A percentile compares a stretch with the other conserved stretches of the same genome.
These are phyloP conservation scores for Ibidorhyncha struthersii DNA, from an alignment of 2,113 vertebrate genomes.

Conservation along the genomic window DNA sequence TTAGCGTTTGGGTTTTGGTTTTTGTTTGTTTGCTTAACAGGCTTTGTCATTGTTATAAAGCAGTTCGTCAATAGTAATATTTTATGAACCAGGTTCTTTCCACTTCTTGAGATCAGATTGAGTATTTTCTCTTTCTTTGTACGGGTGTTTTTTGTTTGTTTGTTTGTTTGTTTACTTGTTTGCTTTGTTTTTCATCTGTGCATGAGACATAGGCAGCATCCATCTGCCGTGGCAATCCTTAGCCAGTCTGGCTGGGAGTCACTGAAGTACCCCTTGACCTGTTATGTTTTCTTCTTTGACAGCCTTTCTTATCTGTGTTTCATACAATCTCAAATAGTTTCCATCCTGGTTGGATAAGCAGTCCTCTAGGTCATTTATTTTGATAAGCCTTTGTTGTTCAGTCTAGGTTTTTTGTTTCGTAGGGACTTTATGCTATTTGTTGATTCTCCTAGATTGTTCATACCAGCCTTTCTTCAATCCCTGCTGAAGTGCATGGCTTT, in stretches of 20 bases:
- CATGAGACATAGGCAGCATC: not conserved
- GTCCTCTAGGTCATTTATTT: not conserved
- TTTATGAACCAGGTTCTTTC: not conserved
- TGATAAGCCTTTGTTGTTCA: not conserved
- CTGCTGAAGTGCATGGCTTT: not conserved
- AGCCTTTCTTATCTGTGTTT: not conserved
- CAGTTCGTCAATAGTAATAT: not conserved
- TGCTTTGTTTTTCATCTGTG: not conserved
- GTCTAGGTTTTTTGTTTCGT: not conserved
- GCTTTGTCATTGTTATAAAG: not conserved
- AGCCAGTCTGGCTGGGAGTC: not conserved
- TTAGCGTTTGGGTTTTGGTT: not conserved
- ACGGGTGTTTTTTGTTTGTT: not conserved
- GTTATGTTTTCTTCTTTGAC: not conserved
- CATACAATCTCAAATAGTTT: not conserved
- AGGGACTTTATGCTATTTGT: not conserved
- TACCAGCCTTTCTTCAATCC: not conserved
- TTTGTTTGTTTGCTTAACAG: not conserved
- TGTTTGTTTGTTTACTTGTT: not conserved
- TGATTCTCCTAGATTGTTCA: not conserved
- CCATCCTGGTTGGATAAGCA: not conserved
- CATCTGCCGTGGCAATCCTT: not conserved
- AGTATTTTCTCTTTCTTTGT: not conserved
- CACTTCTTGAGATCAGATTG: not conserved
- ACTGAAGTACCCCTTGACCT: not conserved